Evolutionary conservation across 2,113 vertebrate species (phyloP), one percentile per base, ranked within the genome.

Genomic region (Perca schrenkii): DNA sequence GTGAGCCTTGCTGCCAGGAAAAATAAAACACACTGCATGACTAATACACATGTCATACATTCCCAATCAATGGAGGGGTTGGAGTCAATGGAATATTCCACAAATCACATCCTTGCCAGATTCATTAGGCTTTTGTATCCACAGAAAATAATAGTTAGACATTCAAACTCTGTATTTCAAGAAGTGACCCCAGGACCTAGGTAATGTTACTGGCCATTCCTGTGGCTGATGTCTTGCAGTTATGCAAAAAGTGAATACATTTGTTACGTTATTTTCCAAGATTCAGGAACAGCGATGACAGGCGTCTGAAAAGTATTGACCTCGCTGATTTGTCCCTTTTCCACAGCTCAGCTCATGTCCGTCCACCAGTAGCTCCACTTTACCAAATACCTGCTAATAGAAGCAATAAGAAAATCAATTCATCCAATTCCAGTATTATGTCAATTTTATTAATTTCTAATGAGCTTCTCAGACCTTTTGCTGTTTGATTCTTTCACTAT

Each of bases 31-130:
- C 84, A 73, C 84, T 81, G 91, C 86, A 91, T 93, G 90, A 92
- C 91, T 91, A 92, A 94, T 87, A 88, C 85, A 79, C 77, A 87
- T 90, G 90, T 93, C 93, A 93, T 90, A 90, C 91, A 89, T 88
- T 93, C 90, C 91, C 87, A 92, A 93, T 93, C 93, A 92, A 90
- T 88, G 88, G 82, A 91, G 79, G 77, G 70, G 83, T 89, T 82
- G 80, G 86, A 88, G 81, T 91, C 80, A 88, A 85, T 89, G 92
- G 93, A 94, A 94, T 92, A 90, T 94, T 94, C 92, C 93, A 91
- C 86, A 90, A 86, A 89, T 90, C 67, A 50, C 16, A 25, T 76
- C 70, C 57, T 40, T 71, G 86, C 92, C 91, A 89, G 90, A 83
- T 92, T 94, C 88, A 88, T 90, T 91, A 87, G 88, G 49, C 50